Conservation (phyloP, 2,113 vertebrate genomes). For the Sturnira hondurensis region DNA sequence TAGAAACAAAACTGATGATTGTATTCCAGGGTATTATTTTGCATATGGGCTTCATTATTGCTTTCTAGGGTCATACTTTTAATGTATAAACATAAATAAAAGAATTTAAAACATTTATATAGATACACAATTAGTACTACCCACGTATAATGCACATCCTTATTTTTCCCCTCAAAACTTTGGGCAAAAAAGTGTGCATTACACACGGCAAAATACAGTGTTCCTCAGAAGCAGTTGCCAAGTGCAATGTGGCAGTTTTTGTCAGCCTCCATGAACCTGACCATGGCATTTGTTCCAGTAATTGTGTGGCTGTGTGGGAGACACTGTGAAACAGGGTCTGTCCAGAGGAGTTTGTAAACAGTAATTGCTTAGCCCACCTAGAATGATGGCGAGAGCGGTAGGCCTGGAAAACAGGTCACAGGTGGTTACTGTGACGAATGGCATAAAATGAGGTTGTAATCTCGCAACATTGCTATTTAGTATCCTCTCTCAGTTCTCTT, state of each 20-base stretch:
- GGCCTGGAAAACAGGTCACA: not conserved
- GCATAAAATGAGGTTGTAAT: not conserved
- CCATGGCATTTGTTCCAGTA: not conserved
- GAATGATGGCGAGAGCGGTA: not conserved
- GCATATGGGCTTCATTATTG: too few relatives aligned
- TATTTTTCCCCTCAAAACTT: too few relatives aligned
- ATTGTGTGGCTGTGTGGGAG: not conserved
- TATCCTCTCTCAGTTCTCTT: not conserved
- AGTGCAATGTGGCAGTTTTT: not conserved
- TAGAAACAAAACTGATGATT: too few relatives aligned
- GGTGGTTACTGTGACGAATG: not conserved
- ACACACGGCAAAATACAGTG: too few relatives aligned
- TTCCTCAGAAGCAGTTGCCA: not conserved
- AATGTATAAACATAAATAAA: too few relatives aligned
- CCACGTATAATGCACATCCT: too few relatives aligned
- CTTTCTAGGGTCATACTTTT: too few relatives aligned
- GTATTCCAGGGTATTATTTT: too few relatives aligned
- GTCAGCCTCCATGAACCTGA: not conserved
- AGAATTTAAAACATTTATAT: too few relatives aligned
- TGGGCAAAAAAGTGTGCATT: too few relatives aligned
- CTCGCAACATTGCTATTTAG: not conserved
- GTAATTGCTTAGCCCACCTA: not conserved
- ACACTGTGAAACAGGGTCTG: not conserved
- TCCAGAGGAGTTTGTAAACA: conserved; percentile 24
- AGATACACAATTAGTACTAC: too few relatives aligned